These are phyloP conservation scores for Chromobotia macracanthus DNA, from an alignment of 2,797 vertebrate species.

Conservation along the genomic window DNA sequence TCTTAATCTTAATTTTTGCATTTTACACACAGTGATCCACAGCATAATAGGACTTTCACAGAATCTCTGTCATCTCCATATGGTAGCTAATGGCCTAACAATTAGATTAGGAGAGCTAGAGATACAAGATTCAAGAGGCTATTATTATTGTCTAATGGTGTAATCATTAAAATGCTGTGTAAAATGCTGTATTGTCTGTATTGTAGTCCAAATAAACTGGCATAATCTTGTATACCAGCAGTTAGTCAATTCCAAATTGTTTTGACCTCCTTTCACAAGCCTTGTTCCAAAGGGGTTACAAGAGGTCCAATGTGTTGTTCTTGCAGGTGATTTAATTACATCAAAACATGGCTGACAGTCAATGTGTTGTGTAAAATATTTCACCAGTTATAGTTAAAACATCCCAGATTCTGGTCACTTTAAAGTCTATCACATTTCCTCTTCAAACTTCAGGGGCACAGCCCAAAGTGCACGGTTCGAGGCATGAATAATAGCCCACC, in stretches of 20 bases:
- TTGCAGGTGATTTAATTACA: slow-evolving; percentile 9
- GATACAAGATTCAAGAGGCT: slow-evolving; percentile 31
- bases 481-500: slow-evolving; percentile 32
- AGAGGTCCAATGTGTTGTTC: too few species aligned
- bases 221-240: slow-evolving; percentile 17
- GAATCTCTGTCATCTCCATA: slow-evolving; percentile 41
- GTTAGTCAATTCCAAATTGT: slow-evolving; percentile 8
- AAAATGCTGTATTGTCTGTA: slow-evolving; percentile 12
- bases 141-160: slow-evolving; percentile 48
- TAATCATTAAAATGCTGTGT: slow-evolving; percentile 28
- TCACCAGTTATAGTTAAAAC: slow-evolving; percentile 29
- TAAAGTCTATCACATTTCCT: slow-evolving; percentile 22
- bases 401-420: slow-evolving; percentile 13
- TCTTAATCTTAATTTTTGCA: slow-evolving; percentile 32
- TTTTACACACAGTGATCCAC: slow-evolving; percentile 22
- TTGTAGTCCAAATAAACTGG: background rate
- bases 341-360: background rate
- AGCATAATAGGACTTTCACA: slow-evolving; percentile 41
- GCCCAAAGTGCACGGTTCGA: slow-evolving; percentile 2
- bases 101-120: slow-evolving; percentile 49
- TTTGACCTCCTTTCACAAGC: slow-evolving; percentile 13
- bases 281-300: slow-evolving; percentile 13
- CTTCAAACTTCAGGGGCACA: slow-evolving; percentile 15
- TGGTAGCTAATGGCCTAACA: slow-evolving; percentile 45
- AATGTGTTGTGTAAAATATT: slow-evolving; percentile 17